Evolutionary conservation across 2,113 vertebrate genomes (phyloP).

Genomic region (Rhabdornis inornatus): DNA sequence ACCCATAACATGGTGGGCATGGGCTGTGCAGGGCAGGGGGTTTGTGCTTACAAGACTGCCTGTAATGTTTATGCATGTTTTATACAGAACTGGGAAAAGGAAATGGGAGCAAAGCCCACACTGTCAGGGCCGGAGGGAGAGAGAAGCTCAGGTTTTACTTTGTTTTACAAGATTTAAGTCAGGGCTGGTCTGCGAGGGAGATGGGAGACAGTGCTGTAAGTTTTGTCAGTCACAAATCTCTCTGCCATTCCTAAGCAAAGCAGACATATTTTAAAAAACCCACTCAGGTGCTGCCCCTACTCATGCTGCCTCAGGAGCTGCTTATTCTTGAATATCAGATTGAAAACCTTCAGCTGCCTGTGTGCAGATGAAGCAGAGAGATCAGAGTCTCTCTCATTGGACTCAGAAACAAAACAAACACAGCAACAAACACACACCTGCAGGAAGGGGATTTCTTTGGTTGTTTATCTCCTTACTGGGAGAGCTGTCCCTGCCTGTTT

Average conservation of each 20-base stretch:
- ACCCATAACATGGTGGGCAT: fast-evolving
- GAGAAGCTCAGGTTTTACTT: background rate
- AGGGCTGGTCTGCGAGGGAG: background rate
- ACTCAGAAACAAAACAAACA: background rate
- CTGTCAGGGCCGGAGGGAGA: background rate
- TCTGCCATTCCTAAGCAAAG: background rate
- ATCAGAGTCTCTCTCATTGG: background rate
- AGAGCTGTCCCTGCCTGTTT: background rate
- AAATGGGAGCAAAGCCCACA: background rate
- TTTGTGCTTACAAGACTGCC: background rate
- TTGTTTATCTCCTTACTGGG: background rate
- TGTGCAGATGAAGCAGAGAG: background rate
- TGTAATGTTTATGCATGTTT: fast-evolving
- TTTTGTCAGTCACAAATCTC: background rate
- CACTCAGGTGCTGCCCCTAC: fast-evolving
- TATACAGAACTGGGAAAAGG: background rate
- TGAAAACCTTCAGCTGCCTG: background rate
- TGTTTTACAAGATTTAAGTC: background rate
- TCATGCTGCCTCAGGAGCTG: background rate
- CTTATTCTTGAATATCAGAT: background rate
- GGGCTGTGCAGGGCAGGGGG: background rate
- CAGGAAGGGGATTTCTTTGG: background rate
- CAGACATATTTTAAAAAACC: background rate
- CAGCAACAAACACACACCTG: background rate
- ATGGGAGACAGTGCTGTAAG: background rate